Base-by-base conservation (phyloP, 2,113 vertebrate genomes). In the Phyllostomus discolor region DNA sequence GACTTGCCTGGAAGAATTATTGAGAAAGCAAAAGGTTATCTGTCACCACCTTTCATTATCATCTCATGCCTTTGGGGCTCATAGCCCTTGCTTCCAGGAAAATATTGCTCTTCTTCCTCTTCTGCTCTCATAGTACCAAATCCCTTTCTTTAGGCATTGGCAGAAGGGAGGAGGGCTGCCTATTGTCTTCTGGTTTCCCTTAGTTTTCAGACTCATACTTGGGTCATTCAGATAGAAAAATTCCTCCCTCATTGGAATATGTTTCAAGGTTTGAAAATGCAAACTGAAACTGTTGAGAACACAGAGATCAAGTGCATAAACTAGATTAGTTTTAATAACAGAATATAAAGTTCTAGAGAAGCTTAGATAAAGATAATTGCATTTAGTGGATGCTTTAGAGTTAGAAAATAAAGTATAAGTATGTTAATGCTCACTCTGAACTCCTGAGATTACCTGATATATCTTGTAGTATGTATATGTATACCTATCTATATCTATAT, bases 121-220 rank as follows among this genome's bases (percentile, higher is more conserved):
- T 9, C 10, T 50, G 7, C 38, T 48, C 24, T 20, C 26, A 24
- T 1, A 43, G 1, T 22, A 15, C 41, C 52, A 3, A 86, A 43
- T 50, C 26, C 0, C 12, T 62, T 15, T 62, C 0, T 41, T 57
- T 19, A 54, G 5, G 14, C 0, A 0, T n/a, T 72, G 38, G 22
- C 17, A 38, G 17, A 50, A 24, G 46, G 14, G 28, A 41, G 59
- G 2, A 38, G 33, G 28, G 3, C 2, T 38, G 14, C 17, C 8
- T 72, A 2, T 59, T 0, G 81, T 95, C 28, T 33, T 4, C 11
- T 12, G 10, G 1, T 35, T 72, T 69, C 2, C 2, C 24, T 6
- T 87, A n/a, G 3, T 41, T 85, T 43, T 83, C 24, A 52, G 28
- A 20, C 88, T 4, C 9, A 89, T 26, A 67, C 54, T 62, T 89